phyloP scores from a whole-genome alignment of 2,888 invertebrate genomes.

The Agrilus cyanescens region DNA sequence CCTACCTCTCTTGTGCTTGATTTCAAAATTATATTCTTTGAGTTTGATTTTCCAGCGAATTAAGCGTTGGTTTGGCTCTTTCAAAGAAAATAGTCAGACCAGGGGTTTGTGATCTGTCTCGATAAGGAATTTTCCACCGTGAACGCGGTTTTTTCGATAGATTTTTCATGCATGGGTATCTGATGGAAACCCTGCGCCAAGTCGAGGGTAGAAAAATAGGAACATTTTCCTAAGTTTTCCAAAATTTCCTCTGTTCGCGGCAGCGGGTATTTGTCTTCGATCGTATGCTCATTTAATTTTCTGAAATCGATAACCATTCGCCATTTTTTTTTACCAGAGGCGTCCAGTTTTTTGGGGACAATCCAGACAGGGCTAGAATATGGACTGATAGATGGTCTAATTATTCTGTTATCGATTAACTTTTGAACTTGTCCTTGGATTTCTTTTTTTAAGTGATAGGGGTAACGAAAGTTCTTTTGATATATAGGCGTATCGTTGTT shows the following conservation, averaged over 20 bases:
- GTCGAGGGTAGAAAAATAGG: conserved; percentile 14
- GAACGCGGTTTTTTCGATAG: conserved; percentile 17
- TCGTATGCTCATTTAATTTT: conserved; percentile 21
- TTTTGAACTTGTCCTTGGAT: background rate
- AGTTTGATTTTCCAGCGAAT: conserved; percentile 4
- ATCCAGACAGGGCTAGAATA: conserved; percentile 26
- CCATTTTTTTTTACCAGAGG: conserved; percentile 12
- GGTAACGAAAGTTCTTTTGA: background rate
- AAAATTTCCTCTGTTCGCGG: conserved; percentile 21
- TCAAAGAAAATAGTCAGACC: conserved; percentile 3
- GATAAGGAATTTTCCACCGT: conserved; percentile 11
- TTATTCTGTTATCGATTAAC: conserved; percentile 17
- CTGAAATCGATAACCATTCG: conserved; percentile 22
- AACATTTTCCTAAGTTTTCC: conserved; percentile 16
- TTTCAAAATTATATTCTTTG: conserved; percentile 4
- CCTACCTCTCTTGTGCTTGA: conserved; percentile 3
- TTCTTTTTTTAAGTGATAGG: background rate
- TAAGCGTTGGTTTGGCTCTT: conserved; percentile 2
- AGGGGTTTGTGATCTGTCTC: conserved; percentile 7
- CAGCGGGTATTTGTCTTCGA: conserved; percentile 19
- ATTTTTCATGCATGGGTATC: conserved; percentile 6
- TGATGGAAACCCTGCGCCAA: conserved; percentile 11
- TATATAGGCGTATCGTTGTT: too few species aligned
- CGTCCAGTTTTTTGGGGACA: conserved; percentile 24
- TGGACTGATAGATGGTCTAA: conserved; percentile 15